Evolutionary conservation across 2,888 invertebrate genomes (phyloP).

Genomic region (Caradrina clavipalpis): DNA sequence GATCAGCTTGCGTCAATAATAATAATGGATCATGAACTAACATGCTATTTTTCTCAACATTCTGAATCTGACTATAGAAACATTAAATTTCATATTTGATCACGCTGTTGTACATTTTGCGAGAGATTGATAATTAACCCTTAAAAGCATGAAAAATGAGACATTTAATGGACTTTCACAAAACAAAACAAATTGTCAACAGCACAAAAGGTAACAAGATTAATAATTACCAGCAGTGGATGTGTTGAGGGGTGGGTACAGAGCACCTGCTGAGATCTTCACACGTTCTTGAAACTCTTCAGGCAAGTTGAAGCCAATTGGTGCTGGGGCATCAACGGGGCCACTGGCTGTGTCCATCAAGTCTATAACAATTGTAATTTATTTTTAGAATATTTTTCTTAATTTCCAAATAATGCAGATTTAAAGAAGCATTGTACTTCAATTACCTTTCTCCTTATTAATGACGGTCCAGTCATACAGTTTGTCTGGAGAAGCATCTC

Average conservation of each 20-base stretch:
- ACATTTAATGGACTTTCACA: slow-evolving; percentile 33
- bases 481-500: slow-evolving; percentile 77
- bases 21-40: slow-evolving; percentile 40
- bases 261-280: slow-evolving; percentile 68
- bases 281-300: slow-evolving; percentile 79
- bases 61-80: not conserved
- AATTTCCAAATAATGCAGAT: not conserved
- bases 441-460: slow-evolving; percentile 82
- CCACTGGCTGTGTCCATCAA: slow-evolving; percentile 72
- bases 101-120: not conserved
- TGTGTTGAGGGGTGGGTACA: slow-evolving; percentile 82
- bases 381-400: not conserved
- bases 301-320: slow-evolving; percentile 80
- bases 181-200: slow-evolving; percentile 20
- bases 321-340: slow-evolving; percentile 57
- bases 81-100: not conserved
- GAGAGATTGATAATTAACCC: not conserved
- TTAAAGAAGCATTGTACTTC: not conserved
- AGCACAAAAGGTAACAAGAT: not conserved
- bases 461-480: slow-evolving; percentile 84
- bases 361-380: slow-evolving; percentile 69
- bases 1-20: slow-evolving; percentile 61
- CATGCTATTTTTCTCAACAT: not conserved
- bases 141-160: slow-evolving; percentile 28
- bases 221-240: slow-evolving; percentile 80